Evolutionary conservation across 2,888 invertebrate genomes (phyloP), one percentile per base, ranked within the genome.

Genomic region (Pammene fasciana): DNA sequence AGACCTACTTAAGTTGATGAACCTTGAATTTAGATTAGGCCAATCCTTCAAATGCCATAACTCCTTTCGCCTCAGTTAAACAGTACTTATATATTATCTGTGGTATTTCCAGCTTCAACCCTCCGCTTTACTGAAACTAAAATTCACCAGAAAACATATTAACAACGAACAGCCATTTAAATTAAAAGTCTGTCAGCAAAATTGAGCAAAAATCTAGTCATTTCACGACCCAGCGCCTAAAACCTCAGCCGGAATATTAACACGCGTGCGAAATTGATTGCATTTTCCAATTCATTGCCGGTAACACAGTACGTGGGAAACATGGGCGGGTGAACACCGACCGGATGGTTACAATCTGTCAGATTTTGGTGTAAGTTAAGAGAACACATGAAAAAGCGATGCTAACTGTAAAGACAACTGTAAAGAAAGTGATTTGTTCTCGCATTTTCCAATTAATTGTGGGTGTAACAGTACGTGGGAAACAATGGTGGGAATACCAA

Each of bases 351-450:
- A 45, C n/a, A 52, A 13, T 52, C n/a, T 8, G 18, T 52, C 9
- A 18, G 18, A 38, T 38, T 38, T 6, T 38, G n/a, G n/a, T n/a
- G n/a, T n/a, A n/a, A n/a, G n/a, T n/a, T n/a, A n/a, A n/a, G n/a
- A n/a, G n/a, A n/a, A n/a, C n/a, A n/a, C n/a, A n/a, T n/a, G n/a
- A n/a, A n/a, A n/a, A n/a, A n/a, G n/a, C n/a, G n/a, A n/a, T n/a
- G n/a, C n/a, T n/a, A n/a, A n/a, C n/a, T n/a, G n/a, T n/a, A n/a
- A n/a, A n/a, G n/a, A n/a, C n/a, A n/a, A n/a, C n/a, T n/a, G n/a
- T n/a, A n/a, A n/a, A n/a, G 38, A 48, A 66, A 66, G 57, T 66
- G 65, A 66, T 66, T 66, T n/a, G n/a, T n/a, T n/a, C n/a, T n/a
- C n/a, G 57, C 48, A 50, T 66, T 66, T 57, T 66, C 65, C 65